Conservation (phyloP, 2,888 invertebrate species). For the Dicyrtoma fusca region DNA sequence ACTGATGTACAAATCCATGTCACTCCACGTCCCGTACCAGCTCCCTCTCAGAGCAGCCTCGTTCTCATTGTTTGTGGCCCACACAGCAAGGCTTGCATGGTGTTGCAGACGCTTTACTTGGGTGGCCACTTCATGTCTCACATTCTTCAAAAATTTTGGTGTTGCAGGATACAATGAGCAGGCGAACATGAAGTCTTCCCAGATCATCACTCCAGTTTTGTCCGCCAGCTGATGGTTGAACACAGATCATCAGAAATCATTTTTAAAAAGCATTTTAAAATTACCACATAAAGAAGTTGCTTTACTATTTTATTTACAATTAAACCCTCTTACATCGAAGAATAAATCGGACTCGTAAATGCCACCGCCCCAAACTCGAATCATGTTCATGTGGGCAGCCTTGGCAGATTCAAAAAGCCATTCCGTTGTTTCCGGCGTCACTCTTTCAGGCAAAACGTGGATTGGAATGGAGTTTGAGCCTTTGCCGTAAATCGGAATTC, state of each 20-base stretch:
- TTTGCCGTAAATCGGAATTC: conserved; percentile 63
- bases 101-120: conserved; percentile 61
- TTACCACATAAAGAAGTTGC: too few species aligned
- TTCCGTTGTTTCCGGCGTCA: conserved; percentile 58
- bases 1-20: conserved; percentile 66
- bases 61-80: conserved; percentile 68
- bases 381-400: conserved; percentile 63
- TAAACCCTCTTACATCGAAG: conserved; percentile 59
- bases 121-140: conserved; percentile 61
- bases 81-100: conserved; percentile 60
- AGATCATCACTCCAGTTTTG: conserved; percentile 64
- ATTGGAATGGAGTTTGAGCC: conserved; percentile 65
- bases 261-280: too few species aligned
- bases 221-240: conserved; percentile 60
- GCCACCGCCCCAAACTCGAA: conserved; percentile 66
- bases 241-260: neutral
- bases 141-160: conserved; percentile 60
- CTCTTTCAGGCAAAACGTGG: conserved; percentile 61
- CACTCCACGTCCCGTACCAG: conserved; percentile 66
- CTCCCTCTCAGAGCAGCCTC: conserved; percentile 76
- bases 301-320: neutral
- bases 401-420: conserved; percentile 60
- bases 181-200: conserved; percentile 68
- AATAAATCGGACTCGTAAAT: conserved; percentile 63
- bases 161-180: conserved; percentile 64